Conservation (phyloP, 2,888 invertebrate species). For the Andrena fulva region DNA sequence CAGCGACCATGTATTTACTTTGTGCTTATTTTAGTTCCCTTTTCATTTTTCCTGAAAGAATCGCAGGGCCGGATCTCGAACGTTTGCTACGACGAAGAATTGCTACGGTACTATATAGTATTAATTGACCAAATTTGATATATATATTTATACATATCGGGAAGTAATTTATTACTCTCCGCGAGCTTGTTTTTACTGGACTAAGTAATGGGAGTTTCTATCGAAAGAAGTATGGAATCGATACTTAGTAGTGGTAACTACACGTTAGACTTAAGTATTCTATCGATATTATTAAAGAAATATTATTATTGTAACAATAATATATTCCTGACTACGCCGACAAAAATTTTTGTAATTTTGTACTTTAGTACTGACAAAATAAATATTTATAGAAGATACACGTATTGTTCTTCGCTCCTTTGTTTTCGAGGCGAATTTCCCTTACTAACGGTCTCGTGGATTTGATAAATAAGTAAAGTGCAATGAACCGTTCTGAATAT, state of each 20-base stretch:
- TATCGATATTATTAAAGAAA: constrained; percentile 39
- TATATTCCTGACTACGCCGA: constrained; percentile 73
- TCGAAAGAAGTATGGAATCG: background rate
- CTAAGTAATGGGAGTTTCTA: background rate
- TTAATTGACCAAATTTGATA: constrained; percentile 52
- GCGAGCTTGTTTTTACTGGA: constrained; percentile 25
- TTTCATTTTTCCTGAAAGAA: background rate
- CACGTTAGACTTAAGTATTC: constrained; percentile 37
- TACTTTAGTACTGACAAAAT: constrained; percentile 59
- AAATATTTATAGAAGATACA: constrained; percentile 58
- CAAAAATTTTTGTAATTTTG: constrained; percentile 67
- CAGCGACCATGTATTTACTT: constrained; percentile 8
- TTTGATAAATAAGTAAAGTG: no score
- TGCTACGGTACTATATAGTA: constrained; percentile 35
- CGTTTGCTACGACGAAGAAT: constrained; percentile 1
- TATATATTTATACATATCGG: constrained; percentile 32
- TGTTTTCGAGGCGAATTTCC: background rate
- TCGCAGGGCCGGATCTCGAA: constrained; percentile 20
- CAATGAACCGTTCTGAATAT: no score
- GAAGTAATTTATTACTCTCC: constrained; percentile 43
- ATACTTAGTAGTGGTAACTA: constrained; percentile 19
- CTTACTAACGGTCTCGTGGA: no score
- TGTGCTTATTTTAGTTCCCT: constrained; percentile 11
- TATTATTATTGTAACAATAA: constrained; percentile 61
- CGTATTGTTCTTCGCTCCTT: background rate